These are phyloP conservation scores for Porites cylindrica DNA, from an alignment of 92 coral and sea anemone genomes.

Conservation along the genomic window DNA sequence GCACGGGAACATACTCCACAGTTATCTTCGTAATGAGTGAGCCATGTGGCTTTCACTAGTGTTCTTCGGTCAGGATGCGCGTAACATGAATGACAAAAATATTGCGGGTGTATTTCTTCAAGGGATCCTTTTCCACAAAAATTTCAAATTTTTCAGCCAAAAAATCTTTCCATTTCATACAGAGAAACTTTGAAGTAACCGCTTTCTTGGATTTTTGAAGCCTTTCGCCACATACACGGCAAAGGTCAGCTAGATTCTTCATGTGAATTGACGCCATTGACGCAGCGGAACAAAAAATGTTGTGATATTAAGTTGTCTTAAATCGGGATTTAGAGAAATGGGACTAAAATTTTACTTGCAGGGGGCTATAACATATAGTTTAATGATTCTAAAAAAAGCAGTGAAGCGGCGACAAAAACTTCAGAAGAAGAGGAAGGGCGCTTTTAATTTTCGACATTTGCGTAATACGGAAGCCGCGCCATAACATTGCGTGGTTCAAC, in stretches of 20 bases:
- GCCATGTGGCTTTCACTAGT: background rate
- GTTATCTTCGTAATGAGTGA: background rate
- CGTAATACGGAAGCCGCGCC: too few relatives aligned
- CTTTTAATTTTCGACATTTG: too few relatives aligned
- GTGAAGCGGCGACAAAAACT: background rate
- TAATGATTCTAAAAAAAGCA: too few relatives aligned
- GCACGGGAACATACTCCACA: background rate
- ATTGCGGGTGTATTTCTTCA: conserved; percentile 13
- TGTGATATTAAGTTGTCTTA: too few relatives aligned
- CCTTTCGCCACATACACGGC: conserved; percentile 12
- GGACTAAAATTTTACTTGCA: too few relatives aligned
- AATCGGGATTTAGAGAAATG: too few relatives aligned
- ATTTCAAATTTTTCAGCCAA: background rate
- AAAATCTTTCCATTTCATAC: conserved; percentile 6
- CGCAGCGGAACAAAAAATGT: too few relatives aligned
- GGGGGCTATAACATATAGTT: too few relatives aligned
- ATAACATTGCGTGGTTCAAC: background rate
- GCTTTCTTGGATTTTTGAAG: conserved; percentile 3
- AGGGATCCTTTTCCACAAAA: background rate
- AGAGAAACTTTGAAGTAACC: background rate
- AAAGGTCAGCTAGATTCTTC: background rate
- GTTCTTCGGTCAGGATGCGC: conserved; percentile 13
- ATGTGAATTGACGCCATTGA: too few relatives aligned
- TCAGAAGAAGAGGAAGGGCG: too few relatives aligned
- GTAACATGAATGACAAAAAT: conserved; percentile 6